These are phyloP conservation scores for Geophilus truncorum DNA, from an alignment of 2,888 invertebrate species.

Conservation along the genomic window DNA sequence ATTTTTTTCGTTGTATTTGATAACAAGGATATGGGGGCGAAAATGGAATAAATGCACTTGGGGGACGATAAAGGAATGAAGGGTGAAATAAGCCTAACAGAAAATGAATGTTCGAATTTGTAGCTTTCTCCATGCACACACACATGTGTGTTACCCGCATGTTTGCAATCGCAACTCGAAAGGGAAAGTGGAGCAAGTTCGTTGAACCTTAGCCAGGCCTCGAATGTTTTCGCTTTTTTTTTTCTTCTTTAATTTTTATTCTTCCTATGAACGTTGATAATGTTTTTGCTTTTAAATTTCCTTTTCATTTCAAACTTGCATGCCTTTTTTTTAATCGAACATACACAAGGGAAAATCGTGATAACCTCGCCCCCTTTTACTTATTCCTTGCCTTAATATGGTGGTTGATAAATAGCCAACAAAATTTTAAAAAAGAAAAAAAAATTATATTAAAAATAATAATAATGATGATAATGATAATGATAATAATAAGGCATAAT, in stretches of 20 bases:
- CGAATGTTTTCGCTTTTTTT: constrained; percentile 1
- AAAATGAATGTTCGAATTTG: background rate
- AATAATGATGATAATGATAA: no score
- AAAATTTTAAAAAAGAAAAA: background rate
- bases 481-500: background rate
- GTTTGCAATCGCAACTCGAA: constrained; percentile 10
- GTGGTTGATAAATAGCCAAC: constrained; percentile 1
- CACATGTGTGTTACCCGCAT: background rate
- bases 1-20: background rate
- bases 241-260: background rate
- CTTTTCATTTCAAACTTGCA: background rate
- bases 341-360: background rate
- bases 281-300: constrained; percentile 6
- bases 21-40: background rate
- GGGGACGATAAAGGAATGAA: background rate
- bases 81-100: background rate
- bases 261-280: constrained; percentile 1
- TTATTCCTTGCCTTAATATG: background rate
- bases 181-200: constrained; percentile 5
- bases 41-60: background rate
- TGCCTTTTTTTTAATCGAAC: background rate
- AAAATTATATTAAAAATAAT: no score
- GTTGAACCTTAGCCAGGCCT: constrained; percentile 10
- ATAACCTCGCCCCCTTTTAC: background rate
- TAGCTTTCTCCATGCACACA: background rate